Conservation (phyloP, 2,113 vertebrate species). For the Melanerpes formicivorus region DNA sequence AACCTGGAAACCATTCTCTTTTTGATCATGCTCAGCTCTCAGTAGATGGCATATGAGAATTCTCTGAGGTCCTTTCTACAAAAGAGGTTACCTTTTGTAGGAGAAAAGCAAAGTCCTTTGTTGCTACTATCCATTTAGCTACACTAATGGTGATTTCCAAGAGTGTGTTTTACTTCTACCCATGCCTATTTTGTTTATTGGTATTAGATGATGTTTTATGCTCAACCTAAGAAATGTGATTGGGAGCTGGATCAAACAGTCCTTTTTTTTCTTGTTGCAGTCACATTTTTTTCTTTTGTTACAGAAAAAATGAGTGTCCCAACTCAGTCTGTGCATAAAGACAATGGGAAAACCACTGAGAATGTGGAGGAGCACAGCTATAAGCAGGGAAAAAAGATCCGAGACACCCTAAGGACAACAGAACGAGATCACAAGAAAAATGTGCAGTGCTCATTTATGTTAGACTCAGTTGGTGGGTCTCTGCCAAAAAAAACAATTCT, state of each 20-base stretch:
- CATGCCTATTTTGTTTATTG: background rate
- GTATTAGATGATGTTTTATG: background rate
- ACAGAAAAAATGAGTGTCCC: constrained; percentile 79
- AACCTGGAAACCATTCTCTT: background rate
- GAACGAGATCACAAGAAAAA: constrained; percentile 94
- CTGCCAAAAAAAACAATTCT: constrained; percentile 87
- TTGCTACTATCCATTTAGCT: background rate
- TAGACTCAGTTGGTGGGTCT: constrained; percentile 83
- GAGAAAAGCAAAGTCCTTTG: background rate
- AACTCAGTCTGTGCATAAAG: constrained; percentile 78
- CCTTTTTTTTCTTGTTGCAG: background rate
- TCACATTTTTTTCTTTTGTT: constrained; percentile 37
- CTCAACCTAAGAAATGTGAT: background rate
- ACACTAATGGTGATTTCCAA: background rate
- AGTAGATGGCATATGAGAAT: background rate
- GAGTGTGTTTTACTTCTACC: background rate
- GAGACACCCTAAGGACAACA: constrained; percentile 85
- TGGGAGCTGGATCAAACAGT: background rate
- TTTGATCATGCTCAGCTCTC: background rate
- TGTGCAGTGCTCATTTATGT: constrained; percentile 91
- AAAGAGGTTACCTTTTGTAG: background rate
- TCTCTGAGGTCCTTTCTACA: background rate
- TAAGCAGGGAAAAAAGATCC: constrained; percentile 90
- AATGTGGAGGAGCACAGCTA: constrained; percentile 86
- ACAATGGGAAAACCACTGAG: constrained; percentile 78